These are phyloP conservation scores for Larimichthys crocea DNA, from an alignment of 2,113 vertebrate species.

Conservation along the genomic window DNA sequence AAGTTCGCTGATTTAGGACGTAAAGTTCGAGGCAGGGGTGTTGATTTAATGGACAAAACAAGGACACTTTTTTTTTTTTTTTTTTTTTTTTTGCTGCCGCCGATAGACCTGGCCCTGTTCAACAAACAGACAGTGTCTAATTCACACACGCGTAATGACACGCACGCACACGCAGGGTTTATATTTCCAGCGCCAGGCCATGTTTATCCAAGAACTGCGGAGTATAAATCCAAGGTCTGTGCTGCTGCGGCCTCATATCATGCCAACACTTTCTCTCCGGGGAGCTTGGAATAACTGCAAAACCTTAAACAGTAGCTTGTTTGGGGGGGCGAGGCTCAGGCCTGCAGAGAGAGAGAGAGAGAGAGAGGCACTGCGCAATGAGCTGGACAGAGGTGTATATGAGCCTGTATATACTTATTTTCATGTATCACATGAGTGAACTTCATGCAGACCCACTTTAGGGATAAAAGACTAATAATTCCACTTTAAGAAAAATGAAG, in stretches of 20 bases:
- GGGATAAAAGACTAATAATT: not conserved
- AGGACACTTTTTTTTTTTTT: slow-evolving; percentile 52
- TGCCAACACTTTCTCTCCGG: slow-evolving; percentile 77
- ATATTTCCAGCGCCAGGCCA: slow-evolving; percentile 75
- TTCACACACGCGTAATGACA: slow-evolving; percentile 50
- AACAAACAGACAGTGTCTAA: slow-evolving; percentile 69
- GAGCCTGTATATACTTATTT: not conserved
- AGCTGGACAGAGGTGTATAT: not conserved
- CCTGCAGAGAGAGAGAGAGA: slow-evolving; percentile 13
- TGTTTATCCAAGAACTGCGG: slow-evolving; percentile 80
- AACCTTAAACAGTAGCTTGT: slow-evolving; percentile 80
- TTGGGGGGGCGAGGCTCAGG: slow-evolving; percentile 1
- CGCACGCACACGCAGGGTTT: slow-evolving; percentile 57
- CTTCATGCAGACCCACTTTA: not conserved
- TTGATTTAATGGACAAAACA: slow-evolving; percentile 61
- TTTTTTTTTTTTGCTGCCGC: slow-evolving; percentile 44
- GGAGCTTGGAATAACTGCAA: slow-evolving; percentile 81
- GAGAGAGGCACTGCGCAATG: not conserved
- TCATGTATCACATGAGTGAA: not conserved
- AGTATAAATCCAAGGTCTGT: slow-evolving; percentile 81
- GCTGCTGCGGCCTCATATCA: slow-evolving; percentile 70
- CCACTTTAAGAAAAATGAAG: not conserved
- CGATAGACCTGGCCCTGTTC: slow-evolving; percentile 50
- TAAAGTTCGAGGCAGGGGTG: slow-evolving; percentile 20
- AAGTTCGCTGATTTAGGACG: slow-evolving; percentile 50